Evolutionary conservation across 2,797 vertebrate genomes (phyloP).

Genomic region (Amblyraja radiata): DNA sequence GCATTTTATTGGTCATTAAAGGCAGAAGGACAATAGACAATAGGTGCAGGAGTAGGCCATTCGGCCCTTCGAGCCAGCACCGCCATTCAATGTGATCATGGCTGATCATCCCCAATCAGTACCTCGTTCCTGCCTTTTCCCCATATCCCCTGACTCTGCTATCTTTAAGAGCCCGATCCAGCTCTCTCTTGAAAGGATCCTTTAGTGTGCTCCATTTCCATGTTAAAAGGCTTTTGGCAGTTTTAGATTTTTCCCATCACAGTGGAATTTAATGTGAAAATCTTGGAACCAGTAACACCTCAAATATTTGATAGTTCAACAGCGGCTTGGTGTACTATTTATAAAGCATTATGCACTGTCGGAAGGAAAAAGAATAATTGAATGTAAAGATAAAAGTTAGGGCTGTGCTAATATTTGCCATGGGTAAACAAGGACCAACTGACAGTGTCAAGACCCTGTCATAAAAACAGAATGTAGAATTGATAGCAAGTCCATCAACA

Average conservation of each 20-base stretch:
- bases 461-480: neutral
- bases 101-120: too few species aligned
- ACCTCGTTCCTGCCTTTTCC: too few species aligned
- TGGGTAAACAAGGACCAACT: neutral
- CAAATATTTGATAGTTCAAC: slow-evolving; percentile 3
- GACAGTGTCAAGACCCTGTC: neutral
- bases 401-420: slow-evolving; percentile 6
- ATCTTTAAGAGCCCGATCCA: too few species aligned
- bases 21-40: neutral
- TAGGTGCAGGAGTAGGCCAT: too few species aligned
- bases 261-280: neutral
- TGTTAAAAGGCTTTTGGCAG: slow-evolving; percentile 6
- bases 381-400: neutral
- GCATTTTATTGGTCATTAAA: neutral
- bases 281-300: neutral
- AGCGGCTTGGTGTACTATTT: neutral
- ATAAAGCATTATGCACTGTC: neutral
- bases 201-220: neutral
- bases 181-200: neutral
- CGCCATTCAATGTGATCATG: too few species aligned
- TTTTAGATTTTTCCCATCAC: neutral
- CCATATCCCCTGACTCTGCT: too few species aligned
- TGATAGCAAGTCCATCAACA: neutral
- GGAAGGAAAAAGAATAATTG: neutral
- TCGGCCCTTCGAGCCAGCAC: too few species aligned